These are phyloP conservation scores for Copidosoma floridanum DNA, from an alignment of 1,140 invertebrate species.

Conservation along the genomic window DNA sequence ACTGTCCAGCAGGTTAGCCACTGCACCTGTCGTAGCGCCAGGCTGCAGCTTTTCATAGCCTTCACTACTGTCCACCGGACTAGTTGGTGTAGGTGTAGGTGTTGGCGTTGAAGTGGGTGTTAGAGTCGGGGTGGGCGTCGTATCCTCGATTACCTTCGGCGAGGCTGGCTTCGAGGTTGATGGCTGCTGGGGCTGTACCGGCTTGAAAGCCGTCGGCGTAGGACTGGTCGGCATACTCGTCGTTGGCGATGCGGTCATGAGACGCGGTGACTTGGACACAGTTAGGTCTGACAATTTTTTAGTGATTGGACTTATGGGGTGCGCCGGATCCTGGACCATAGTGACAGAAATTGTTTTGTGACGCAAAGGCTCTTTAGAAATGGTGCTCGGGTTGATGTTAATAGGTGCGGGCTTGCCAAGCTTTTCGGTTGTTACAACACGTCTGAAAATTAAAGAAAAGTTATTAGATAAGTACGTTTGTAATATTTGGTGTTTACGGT, in stretches of 20 bases:
- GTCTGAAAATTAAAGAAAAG: background rate
- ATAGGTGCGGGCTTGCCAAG: too few relatives aligned
- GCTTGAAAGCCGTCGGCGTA: conserved; percentile 46
- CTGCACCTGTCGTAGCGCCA: conserved; percentile 41
- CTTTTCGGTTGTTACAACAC: background rate
- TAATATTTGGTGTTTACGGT: too few relatives aligned
- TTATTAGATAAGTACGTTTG: too few relatives aligned
- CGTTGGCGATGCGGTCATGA: conserved; percentile 41
- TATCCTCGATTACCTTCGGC: conserved; percentile 48
- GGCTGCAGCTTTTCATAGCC: conserved; percentile 49
- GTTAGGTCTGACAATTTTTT: conserved; percentile 41
- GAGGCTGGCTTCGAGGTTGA: conserved; percentile 36
- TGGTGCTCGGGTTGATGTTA: conserved; percentile 9
- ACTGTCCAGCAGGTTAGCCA: conserved; percentile 38
- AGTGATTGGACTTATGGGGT: conserved; percentile 31
- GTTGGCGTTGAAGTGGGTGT: conserved; percentile 49
- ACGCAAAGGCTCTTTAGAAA: conserved; percentile 10
- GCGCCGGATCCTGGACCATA: conserved; percentile 13
- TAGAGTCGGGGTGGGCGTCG: conserved; percentile 40
- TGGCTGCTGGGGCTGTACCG: conserved; percentile 40
- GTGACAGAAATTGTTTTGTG: conserved; percentile 8
- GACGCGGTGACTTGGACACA: conserved; percentile 40
- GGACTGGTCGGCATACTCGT: conserved; percentile 40
- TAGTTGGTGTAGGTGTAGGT: conserved; percentile 45
- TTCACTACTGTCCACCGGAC: conserved; percentile 39